Evolutionary conservation across 2,797 vertebrate genomes (phyloP).

Genomic region (Bucorvus abyssinicus): DNA sequence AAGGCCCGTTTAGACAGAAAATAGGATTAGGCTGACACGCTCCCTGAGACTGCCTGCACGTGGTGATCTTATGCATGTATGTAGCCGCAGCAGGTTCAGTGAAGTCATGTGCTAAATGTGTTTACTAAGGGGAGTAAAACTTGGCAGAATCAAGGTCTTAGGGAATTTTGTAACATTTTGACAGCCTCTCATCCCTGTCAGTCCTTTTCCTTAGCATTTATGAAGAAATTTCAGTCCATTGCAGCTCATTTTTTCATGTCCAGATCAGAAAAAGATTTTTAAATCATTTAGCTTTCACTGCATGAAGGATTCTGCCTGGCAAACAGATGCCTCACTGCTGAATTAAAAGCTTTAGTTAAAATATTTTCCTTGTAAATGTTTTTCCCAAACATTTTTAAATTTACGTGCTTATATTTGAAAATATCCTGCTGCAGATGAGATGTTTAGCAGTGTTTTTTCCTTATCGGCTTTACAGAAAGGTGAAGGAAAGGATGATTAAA

Average conservation of each 20-base stretch:
- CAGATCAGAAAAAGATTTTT: not conserved
- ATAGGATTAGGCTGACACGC: not conserved
- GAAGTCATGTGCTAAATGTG: not conserved
- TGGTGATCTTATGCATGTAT: not conserved
- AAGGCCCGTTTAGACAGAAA: not conserved
- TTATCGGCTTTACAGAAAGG: slow-evolving; percentile 62
- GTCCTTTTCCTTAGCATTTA: not conserved
- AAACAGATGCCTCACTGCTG: not conserved
- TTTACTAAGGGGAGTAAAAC: not conserved
- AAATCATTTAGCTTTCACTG: not conserved
- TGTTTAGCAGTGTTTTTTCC: not conserved
- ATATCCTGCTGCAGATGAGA: not conserved
- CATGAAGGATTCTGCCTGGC: not conserved
- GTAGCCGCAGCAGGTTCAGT: not conserved
- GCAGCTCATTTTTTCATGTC: not conserved
- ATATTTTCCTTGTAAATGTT: not conserved
- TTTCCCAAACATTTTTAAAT: not conserved
- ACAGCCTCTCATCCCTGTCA: not conserved
- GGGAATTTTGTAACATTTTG: not conserved
- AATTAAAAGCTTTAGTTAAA: slow-evolving; percentile 1
- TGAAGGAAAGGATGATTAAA: slow-evolving; percentile 76
- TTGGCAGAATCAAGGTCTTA: not conserved
- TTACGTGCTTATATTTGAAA: not conserved
- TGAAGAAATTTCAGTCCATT: not conserved
- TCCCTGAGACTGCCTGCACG: not conserved